Percentiles rank a stretch among this genome's conserved stretches.
Conservation (phyloP, 2,113 vertebrate genomes). For the Circaetus gallicus region DNA sequence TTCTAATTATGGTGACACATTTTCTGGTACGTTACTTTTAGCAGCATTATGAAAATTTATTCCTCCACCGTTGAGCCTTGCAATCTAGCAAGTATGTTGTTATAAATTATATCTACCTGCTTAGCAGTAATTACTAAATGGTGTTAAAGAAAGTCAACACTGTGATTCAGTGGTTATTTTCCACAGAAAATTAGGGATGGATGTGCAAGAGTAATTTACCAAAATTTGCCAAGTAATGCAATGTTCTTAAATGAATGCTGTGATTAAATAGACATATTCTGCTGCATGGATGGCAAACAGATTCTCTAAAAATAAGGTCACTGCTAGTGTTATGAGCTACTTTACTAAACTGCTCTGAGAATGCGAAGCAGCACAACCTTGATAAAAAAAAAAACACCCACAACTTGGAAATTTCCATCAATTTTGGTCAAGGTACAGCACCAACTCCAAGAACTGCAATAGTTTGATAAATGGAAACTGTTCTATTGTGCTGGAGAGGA, state of each 20-base stretch:
- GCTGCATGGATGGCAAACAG: background rate
- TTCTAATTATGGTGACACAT: background rate
- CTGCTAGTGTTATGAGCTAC: background rate
- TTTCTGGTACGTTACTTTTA: background rate
- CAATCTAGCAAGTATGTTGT: background rate
- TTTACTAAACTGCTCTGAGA: background rate
- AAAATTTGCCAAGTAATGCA: background rate
- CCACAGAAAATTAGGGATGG: background rate
- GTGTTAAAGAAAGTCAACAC: background rate
- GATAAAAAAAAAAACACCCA: background rate
- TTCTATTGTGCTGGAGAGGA: background rate
- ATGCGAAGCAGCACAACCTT: background rate
- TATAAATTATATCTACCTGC: constrained; percentile 9
- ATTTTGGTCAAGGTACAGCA: background rate
- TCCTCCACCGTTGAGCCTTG: background rate
- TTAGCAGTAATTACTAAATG: constrained; percentile 28
- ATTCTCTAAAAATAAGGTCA: background rate
- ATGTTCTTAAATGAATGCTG: background rate
- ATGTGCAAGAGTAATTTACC: background rate
- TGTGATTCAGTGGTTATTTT: background rate
- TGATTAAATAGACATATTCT: constrained; percentile 5
- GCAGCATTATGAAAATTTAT: constrained; percentile 18
- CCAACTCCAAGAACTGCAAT: background rate
- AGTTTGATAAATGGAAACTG: background rate
- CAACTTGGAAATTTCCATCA: background rate